Evolutionary conservation across 2,888 invertebrate genomes (phyloP), one percentile per base, ranked within the genome.

Genomic region (Megalurothrips usitatus): DNA sequence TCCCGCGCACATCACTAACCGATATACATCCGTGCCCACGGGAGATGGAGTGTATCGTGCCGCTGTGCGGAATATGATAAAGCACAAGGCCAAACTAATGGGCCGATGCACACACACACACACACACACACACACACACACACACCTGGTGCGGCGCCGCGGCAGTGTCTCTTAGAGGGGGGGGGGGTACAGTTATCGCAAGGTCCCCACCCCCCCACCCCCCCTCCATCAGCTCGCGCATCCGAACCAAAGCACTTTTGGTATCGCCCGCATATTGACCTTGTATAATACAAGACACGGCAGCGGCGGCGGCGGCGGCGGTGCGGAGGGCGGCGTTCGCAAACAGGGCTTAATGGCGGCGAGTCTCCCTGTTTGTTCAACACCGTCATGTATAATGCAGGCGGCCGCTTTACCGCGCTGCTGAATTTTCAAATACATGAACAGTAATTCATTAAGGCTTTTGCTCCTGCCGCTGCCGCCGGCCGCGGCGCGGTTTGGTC

Each of bases 341-440:
- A 23, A 75, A 75, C 26, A 26, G 23, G 23, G 68, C 68, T n/a
- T 75, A 75, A 75, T 75, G 68, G 68, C 68, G 23, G 58, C 11
- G 26, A 75, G 68, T 75, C 68, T 75, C 23, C n/a, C 23, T 75
- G 68, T 75, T 75, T 75, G 68, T 75, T 75, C 23, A 75, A 75
- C 68, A 26, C 68, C 68, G 23, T 75, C 68, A 75, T 75, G 68
- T 75, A 26, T 75, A 75, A 75, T 75, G 68, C 68, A 75, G 68
- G 26, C 68, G 26, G 23, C 12, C 68, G 68, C 23, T 75, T 75
- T 75, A 17, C 23, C 23, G 68, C 68, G 68, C 68, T 75, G 68
- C 68, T 75, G 23, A 26, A 75, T 75, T 75, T 75, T 75, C 68
- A 75, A 75, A 75, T 75, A 26, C 26, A 75, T 75, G 26, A 26